Evolutionary conservation across 2,797 vertebrate species (phyloP).

Genomic region (Orestias chungarensis): DNA sequence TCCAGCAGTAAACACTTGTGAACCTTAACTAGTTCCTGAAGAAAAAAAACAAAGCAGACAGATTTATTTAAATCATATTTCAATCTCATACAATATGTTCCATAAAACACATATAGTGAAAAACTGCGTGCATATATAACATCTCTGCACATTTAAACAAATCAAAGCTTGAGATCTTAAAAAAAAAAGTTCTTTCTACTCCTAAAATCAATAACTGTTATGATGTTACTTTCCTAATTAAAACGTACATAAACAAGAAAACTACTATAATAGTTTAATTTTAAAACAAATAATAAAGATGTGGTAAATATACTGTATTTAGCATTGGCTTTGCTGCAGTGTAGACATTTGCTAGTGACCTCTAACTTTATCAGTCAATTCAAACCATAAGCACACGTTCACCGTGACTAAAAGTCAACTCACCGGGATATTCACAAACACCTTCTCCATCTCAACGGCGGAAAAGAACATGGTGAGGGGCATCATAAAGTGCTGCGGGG

Average conservation of each 20-base stretch:
- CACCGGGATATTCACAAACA: slow-evolving; percentile 97
- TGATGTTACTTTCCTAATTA: not conserved
- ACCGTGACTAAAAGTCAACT: slow-evolving; percentile 59
- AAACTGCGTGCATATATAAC: not conserved
- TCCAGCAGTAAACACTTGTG: slow-evolving; percentile 90
- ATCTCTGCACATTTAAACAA: not conserved
- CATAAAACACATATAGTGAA: not conserved
- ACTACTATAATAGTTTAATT: not conserved
- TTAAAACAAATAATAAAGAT: not conserved
- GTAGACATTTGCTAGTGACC: not conserved
- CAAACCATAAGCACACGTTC: not conserved
- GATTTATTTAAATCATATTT: slow-evolving; percentile 7
- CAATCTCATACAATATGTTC: not conserved
- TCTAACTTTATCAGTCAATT: not conserved
- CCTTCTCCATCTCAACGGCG: slow-evolving; percentile 84
- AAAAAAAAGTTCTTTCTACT: no score
- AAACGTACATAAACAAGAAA: not conserved
- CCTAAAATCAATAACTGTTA: not conserved
- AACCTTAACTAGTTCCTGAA: slow-evolving; percentile 93
- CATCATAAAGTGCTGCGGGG: slow-evolving; percentile 90
- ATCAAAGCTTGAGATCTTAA: no score
- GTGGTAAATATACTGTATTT: not conserved
- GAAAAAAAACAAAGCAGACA: slow-evolving; percentile 40
- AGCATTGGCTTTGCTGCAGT: not conserved
- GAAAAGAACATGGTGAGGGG: slow-evolving; percentile 91